Percentiles rank a stretch among this genome's conserved stretches.
phyloP scores from a whole-genome alignment of 2,113 vertebrate genomes.

The Axis porcinus region DNA sequence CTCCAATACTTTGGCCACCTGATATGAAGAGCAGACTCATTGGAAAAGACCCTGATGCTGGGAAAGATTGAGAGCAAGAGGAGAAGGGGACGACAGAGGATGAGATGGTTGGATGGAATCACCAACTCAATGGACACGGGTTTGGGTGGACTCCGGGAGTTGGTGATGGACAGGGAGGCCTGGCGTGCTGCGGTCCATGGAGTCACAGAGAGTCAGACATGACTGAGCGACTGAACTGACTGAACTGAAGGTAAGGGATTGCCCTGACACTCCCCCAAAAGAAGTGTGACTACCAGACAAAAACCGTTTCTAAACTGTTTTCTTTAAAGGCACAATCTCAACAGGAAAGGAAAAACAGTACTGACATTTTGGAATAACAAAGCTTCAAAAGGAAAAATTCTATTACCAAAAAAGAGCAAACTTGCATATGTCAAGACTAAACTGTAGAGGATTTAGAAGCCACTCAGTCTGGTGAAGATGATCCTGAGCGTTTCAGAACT shows the following conservation, averaged over 20 bases:
- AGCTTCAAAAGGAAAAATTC: background rate
- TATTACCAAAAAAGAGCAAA: background rate
- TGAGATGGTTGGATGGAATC: background rate
- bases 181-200: background rate
- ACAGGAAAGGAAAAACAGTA: background rate
- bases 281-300: background rate
- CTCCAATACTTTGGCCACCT: background rate
- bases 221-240: background rate
- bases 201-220: rapidly evolving
- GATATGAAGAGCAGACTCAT: background rate
- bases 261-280: background rate
- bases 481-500: background rate
- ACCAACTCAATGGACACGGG: rapidly evolving
- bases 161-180: background rate
- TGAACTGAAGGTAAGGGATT: background rate
- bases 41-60: background rate
- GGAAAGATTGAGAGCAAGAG: background rate
- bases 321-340: background rate
- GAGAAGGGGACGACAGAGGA: background rate
- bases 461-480: background rate
- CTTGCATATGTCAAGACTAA: background rate
- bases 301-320: background rate
- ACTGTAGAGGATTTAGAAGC: background rate
- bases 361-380: background rate
- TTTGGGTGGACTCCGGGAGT: background rate